phyloP scores from a whole-genome alignment of 1,140 invertebrate species.

The Teleopsis dalmanni region DNA sequence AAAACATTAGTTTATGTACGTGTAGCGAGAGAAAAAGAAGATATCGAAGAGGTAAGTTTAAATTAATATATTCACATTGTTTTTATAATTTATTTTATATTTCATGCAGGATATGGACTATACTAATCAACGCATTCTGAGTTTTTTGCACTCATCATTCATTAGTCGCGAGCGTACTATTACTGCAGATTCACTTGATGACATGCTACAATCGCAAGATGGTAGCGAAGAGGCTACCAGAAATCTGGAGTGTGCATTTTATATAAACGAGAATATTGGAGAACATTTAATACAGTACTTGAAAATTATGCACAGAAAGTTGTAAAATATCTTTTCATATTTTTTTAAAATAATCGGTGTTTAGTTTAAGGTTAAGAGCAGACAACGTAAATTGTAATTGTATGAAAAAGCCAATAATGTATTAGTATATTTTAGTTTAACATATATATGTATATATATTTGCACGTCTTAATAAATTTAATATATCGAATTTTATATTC shows the following conservation, averaged over 20 bases:
- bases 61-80: not conserved
- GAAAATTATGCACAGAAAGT: conserved; percentile 17
- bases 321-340: too few species aligned
- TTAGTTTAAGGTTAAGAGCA: too few species aligned
- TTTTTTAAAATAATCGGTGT: too few species aligned
- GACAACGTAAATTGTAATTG: too few species aligned
- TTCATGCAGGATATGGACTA: conserved; percentile 24
- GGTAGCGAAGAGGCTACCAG: conserved; percentile 17
- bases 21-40: conserved; percentile 16
- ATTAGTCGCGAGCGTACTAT: conserved; percentile 10
- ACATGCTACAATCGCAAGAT: conserved; percentile 23
- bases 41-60: conserved; percentile 28
- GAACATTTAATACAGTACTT: conserved; percentile 34
- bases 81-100: not conserved
- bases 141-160: conserved; percentile 29
- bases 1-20: conserved; percentile 25
- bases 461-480: too few species aligned
- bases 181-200: conserved; percentile 22
- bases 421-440: too few species aligned
- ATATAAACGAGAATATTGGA: conserved; percentile 29
- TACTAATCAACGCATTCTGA: conserved; percentile 37
- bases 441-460: too few species aligned
- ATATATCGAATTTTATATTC: too few species aligned
- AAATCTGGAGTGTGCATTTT: conserved; percentile 32
- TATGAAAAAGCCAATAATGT: too few species aligned